These are phyloP conservation scores for Tragelaphus scriptus DNA, from an alignment of 2,113 vertebrate genomes.

Conservation along the genomic window DNA sequence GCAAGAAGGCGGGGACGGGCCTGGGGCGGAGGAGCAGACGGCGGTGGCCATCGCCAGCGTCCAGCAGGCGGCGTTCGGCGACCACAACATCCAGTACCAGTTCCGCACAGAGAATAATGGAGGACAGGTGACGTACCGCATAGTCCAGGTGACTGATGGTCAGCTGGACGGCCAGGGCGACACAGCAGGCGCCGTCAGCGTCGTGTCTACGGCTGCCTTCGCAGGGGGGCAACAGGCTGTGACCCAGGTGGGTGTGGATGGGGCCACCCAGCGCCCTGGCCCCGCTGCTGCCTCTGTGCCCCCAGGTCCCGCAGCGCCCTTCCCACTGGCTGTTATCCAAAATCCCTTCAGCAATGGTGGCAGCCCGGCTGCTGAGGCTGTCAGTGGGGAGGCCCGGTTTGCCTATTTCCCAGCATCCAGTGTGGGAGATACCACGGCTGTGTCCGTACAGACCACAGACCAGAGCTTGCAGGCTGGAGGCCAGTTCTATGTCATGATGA, in stretches of 20 bases:
- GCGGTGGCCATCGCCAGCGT: conserved; percentile 86
- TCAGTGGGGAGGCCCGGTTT: conserved; percentile 89
- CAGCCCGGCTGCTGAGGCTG: conserved; percentile 86
- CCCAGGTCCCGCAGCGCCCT: conserved; percentile 67
- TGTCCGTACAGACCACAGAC: conserved; percentile 89
- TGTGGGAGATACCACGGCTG: conserved; percentile 88
- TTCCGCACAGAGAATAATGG: conserved; percentile 90
- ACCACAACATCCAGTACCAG: conserved; percentile 91
- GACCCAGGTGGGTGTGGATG: conserved; percentile 83
- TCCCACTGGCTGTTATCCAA: conserved; percentile 87
- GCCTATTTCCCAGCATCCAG: conserved; percentile 89
- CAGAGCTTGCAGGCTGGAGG: conserved; percentile 87
- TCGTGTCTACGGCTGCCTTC: conserved; percentile 88
- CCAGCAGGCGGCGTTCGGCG: conserved; percentile 86
- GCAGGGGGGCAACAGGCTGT: conserved; percentile 86
- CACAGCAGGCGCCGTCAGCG: conserved; percentile 85
- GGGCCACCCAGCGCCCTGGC: conserved; percentile 68
- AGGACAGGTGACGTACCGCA: conserved; percentile 92
- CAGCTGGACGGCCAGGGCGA: conserved; percentile 86
- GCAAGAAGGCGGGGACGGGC: conserved; percentile 85
- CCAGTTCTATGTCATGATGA: conserved; percentile 96
- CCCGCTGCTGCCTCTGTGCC: conserved; percentile 71
- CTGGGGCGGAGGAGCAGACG: conserved; percentile 83
- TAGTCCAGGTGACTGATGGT: conserved; percentile 92
- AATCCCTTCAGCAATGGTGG: conserved; percentile 93